These are phyloP conservation scores for Indri indri DNA, from an alignment of 2,113 vertebrate genomes.

Conservation along the genomic window DNA sequence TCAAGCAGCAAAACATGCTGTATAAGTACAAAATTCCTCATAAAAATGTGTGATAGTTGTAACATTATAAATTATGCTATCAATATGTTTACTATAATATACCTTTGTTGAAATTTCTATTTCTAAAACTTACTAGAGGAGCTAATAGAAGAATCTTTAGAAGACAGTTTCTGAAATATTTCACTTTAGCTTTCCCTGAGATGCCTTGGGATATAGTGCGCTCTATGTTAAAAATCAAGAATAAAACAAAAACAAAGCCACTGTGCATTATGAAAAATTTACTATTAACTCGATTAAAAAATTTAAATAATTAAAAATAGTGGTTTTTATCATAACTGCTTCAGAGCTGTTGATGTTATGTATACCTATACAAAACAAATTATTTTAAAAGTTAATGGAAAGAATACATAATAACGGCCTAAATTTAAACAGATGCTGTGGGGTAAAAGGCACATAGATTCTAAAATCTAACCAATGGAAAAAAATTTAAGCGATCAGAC, in stretches of 20 bases:
- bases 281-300: neutral
- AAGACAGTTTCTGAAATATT: neutral
- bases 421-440: neutral
- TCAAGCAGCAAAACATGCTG: neutral
- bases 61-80: neutral
- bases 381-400: conserved; percentile 24
- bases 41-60: neutral
- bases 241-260: neutral
- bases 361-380: neutral
- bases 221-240: neutral
- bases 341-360: neutral
- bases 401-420: neutral
- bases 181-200: neutral
- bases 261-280: neutral
- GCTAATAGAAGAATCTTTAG: neutral
- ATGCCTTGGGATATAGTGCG: neutral
- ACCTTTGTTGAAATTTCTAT: neutral
- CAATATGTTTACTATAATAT: neutral
- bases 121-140: neutral
- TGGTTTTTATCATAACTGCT: neutral
- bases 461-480: neutral
- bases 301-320: neutral
- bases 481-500: neutral
- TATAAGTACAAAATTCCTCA: neutral
- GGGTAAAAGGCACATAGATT: neutral